Percentiles rank a stretch among this genome's conserved stretches.
These are phyloP conservation scores for Mythimna ferrago DNA, from an alignment of 2,888 invertebrate species.

Conservation along the genomic window DNA sequence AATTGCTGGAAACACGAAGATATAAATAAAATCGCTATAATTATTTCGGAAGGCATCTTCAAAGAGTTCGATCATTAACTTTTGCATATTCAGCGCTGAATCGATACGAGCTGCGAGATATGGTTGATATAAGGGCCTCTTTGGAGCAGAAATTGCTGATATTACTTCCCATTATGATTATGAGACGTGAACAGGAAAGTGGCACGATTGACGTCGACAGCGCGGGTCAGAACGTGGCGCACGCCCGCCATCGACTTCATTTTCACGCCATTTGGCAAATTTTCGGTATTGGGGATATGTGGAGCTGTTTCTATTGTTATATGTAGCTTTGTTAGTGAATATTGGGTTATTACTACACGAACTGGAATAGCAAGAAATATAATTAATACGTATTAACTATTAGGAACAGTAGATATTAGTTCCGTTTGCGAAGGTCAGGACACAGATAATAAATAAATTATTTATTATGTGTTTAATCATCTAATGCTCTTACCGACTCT, in stretches of 20 bases:
- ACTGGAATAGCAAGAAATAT: slow-evolving; percentile 19
- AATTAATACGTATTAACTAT: slow-evolving; percentile 32
- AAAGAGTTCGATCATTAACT: slow-evolving; percentile 74
- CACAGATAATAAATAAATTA: slow-evolving; percentile 4
- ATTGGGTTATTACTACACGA: slow-evolving; percentile 13
- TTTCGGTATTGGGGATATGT: slow-evolving; percentile 60
- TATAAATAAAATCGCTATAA: slow-evolving; percentile 69
- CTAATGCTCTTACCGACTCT: not conserved
- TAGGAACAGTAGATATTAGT: slow-evolving; percentile 26
- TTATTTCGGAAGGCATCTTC: slow-evolving; percentile 72
- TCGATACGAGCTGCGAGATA: slow-evolving; percentile 77
- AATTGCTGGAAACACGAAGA: slow-evolving; percentile 65
- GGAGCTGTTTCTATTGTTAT: slow-evolving; percentile 17
- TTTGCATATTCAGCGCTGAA: slow-evolving; percentile 73
- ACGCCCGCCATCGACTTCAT: slow-evolving; percentile 71
- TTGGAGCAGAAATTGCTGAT: slow-evolving; percentile 82
- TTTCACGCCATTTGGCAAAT: slow-evolving; percentile 79
- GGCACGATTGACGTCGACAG: slow-evolving; percentile 72
- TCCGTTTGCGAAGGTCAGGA: slow-evolving; percentile 36
- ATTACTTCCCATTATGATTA: slow-evolving; percentile 86
- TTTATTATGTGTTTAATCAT: not conserved
- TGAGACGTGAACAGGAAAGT: slow-evolving; percentile 84
- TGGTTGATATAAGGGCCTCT: slow-evolving; percentile 78
- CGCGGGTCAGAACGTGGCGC: slow-evolving; percentile 77
- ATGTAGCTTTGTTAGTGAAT: slow-evolving; percentile 9